These are phyloP conservation scores for Sphenopsis melanotis DNA, from an alignment of 2,797 vertebrate genomes.

Conservation along the genomic window DNA sequence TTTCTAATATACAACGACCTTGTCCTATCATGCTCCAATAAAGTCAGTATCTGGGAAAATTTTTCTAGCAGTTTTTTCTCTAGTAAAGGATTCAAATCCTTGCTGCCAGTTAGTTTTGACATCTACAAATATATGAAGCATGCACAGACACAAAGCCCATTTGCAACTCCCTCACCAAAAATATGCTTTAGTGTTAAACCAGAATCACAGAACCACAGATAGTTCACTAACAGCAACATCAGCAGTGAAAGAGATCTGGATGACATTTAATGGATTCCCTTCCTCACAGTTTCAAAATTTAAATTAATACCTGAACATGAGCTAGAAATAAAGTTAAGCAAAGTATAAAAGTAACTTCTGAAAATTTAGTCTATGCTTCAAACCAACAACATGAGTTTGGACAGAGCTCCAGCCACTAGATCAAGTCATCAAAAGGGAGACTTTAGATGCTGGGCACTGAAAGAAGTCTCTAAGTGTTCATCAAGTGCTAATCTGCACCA, in stretches of 20 bases:
- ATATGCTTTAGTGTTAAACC: background rate
- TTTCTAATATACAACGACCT: background rate
- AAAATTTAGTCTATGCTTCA: background rate
- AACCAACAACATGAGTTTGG: background rate
- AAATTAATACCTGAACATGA: background rate
- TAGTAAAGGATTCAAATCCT: background rate
- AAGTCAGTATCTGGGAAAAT: background rate
- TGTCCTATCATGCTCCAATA: background rate
- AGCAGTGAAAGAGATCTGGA: background rate
- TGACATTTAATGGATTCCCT: background rate
- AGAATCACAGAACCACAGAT: background rate
- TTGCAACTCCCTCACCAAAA: background rate
- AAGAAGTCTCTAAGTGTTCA: background rate
- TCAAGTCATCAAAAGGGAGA: slow-evolving; percentile 12
- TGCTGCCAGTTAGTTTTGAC: background rate
- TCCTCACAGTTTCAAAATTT: background rate
- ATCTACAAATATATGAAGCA: background rate
- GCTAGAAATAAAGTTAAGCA: background rate
- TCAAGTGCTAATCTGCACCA: background rate
- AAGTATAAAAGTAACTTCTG: background rate
- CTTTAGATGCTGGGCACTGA: background rate
- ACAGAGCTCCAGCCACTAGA: background rate
- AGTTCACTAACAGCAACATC: background rate
- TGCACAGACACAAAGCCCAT: background rate
- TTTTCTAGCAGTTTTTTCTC: background rate